Evolutionary conservation across 2,113 vertebrate genomes (phyloP).

Genomic region (Podarcis raffonei): DNA sequence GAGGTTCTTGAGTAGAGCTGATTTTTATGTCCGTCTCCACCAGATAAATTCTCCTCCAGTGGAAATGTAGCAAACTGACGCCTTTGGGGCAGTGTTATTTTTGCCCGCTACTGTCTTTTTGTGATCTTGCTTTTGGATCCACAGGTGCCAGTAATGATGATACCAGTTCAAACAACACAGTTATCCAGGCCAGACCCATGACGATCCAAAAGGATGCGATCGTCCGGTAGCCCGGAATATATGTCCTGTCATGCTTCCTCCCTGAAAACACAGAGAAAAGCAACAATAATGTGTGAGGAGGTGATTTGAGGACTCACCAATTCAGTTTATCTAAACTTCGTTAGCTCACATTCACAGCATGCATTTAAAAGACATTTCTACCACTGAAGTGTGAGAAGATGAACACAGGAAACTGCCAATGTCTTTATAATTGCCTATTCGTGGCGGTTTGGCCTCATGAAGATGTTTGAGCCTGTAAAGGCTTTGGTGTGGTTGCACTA

Average conservation of each 20-base stretch:
- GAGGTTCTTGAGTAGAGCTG: neutral
- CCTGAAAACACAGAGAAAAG: slow-evolving; percentile 49
- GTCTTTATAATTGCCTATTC: too few relatives aligned
- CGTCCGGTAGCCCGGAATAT: slow-evolving; percentile 53
- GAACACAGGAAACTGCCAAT: too few relatives aligned
- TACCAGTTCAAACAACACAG: slow-evolving; percentile 75
- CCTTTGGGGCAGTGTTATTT: slow-evolving; percentile 5
- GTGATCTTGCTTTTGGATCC: slow-evolving; percentile 54
- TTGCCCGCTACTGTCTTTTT: too few relatives aligned
- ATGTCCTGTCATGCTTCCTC: slow-evolving; percentile 50
- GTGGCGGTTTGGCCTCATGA: too few relatives aligned
- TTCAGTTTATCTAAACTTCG: too few relatives aligned
- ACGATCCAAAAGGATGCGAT: slow-evolving; percentile 71
- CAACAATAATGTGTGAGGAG: neutral
- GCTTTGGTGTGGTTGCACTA: too few relatives aligned
- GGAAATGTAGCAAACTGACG: slow-evolving; percentile 9
- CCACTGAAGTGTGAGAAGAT: too few relatives aligned
- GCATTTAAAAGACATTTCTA: too few relatives aligned
- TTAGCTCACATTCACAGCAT: too few relatives aligned
- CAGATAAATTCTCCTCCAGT: slow-evolving; percentile 33
- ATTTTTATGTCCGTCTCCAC: slow-evolving; percentile 24
- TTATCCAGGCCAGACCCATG: slow-evolving; percentile 75
- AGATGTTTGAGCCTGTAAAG: too few relatives aligned
- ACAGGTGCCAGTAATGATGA: slow-evolving; percentile 66
- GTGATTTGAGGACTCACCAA: neutral